Evolutionary conservation across 2,888 invertebrate species (phyloP).

Genomic region (Prosopocoilus inquinatus): DNA sequence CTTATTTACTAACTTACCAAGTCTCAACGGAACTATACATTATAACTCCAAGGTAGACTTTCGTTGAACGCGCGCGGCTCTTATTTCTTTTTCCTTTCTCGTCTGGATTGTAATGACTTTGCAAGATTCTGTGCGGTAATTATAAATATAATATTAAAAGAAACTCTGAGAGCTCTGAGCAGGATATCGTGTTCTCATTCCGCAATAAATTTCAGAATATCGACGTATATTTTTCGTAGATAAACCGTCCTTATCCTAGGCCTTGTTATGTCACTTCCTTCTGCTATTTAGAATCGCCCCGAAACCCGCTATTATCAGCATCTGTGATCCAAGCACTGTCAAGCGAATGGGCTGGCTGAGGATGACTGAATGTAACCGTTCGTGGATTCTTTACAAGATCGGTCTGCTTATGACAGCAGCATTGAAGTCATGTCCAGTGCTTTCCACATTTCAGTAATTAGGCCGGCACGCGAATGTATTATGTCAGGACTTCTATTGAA

Average conservation of each 20-base stretch:
- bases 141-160: slow-evolving; percentile 2
- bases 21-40: not conserved
- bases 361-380: slow-evolving; percentile 45
- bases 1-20: slow-evolving; percentile 24
- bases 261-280: slow-evolving; percentile 27
- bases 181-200: too few species aligned
- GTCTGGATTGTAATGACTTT: slow-evolving; percentile 10
- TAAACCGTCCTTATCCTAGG: slow-evolving; percentile 18
- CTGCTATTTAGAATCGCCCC: slow-evolving; percentile 30
- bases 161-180: slow-evolving; percentile 6
- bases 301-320: slow-evolving; percentile 33
- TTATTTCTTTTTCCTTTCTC: slow-evolving; percentile 1
- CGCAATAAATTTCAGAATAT: not conserved
- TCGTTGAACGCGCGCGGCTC: not conserved
- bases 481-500: slow-evolving; percentile 1
- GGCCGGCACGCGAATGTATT: slow-evolving; percentile 37
- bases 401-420: slow-evolving; percentile 42
- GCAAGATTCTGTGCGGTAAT: slow-evolving; percentile 14
- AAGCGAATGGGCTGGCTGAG: slow-evolving; percentile 32
- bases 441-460: slow-evolving; percentile 42
- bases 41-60: too few species aligned
- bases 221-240: slow-evolving; percentile 5
- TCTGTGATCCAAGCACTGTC: slow-evolving; percentile 36
- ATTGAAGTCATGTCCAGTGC: slow-evolving; percentile 44
- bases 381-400: slow-evolving; percentile 44